phyloP scores from a whole-genome alignment of 2,113 vertebrate species.

The Zosterops pallidus region DNA sequence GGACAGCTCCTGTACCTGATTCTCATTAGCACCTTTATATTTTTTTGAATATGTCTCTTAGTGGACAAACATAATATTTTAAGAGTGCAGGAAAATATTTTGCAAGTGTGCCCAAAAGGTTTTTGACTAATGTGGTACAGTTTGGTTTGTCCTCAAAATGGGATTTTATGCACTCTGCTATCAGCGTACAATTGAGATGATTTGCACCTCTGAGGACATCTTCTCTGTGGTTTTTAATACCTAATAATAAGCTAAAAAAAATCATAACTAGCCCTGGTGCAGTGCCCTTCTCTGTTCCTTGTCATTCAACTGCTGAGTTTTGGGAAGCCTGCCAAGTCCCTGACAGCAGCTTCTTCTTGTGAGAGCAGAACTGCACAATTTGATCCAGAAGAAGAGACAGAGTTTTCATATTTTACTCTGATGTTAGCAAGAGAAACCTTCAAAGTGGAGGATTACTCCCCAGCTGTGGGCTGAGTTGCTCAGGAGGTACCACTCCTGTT shows the following conservation, averaged over 20 bases:
- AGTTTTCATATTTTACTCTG: conserved; percentile 47
- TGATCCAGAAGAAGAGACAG: not conserved
- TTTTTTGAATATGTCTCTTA: not conserved
- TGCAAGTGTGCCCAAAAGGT: not conserved
- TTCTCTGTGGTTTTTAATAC: not conserved
- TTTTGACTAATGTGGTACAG: not conserved
- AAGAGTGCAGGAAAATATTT: not conserved
- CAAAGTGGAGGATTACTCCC: conserved; percentile 41
- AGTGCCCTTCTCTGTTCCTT: conserved; percentile 5
- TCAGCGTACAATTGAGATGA: not conserved
- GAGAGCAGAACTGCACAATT: not conserved
- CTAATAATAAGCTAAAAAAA: not conserved
- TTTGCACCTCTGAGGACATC: not conserved
- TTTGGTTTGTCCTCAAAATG: not conserved
- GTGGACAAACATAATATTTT: not conserved
- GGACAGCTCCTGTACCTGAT: not conserved
- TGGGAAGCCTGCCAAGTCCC: conserved; percentile 4
- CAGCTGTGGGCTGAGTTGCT: conserved; percentile 27
- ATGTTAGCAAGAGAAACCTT: conserved; percentile 64
- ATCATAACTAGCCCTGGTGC: not conserved
- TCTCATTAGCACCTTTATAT: not conserved
- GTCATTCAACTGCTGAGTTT: not conserved
- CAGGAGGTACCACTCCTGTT: conserved; percentile 56
- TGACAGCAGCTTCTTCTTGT: not conserved
- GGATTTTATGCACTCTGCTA: not conserved